Percentiles rank a stretch among this genome's conserved stretches.
phyloP scores from a whole-genome alignment of 1,140 invertebrate genomes.

The Dreissena polymorpha region DNA sequence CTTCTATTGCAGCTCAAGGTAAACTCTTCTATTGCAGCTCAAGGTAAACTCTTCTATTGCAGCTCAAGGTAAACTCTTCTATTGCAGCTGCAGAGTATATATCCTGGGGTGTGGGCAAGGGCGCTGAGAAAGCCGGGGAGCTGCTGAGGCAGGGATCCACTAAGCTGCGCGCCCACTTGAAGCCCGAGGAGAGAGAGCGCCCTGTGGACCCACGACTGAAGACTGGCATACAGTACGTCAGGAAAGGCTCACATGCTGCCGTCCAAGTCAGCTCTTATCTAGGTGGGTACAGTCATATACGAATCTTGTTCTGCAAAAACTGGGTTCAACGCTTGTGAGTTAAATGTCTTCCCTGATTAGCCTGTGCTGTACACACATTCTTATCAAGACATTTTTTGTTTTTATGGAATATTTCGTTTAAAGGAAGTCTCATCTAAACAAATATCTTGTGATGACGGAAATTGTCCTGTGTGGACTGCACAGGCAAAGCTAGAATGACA shows the following conservation, averaged over 20 bases:
- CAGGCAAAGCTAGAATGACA: too few species aligned
- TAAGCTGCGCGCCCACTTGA: conserved; percentile 83
- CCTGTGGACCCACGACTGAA: conserved; percentile 71
- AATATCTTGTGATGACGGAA: too few species aligned
- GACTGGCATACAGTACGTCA: conserved; percentile 83
- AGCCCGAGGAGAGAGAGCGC: conserved; percentile 74
- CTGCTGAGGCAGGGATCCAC: conserved; percentile 83
- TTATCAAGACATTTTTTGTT: too few species aligned
- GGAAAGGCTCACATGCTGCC: conserved; percentile 82
- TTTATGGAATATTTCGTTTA: too few species aligned
- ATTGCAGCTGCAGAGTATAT: conserved; percentile 84
- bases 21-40: too few species aligned
- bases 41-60: too few species aligned
- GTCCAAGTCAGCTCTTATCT: conserved; percentile 79
- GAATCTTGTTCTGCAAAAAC: neutral
- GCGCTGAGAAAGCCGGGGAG: conserved; percentile 84
- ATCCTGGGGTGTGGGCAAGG: conserved; percentile 84
- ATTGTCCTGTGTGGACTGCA: too few species aligned
- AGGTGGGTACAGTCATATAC: conserved; percentile 58
- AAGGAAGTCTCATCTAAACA: too few species aligned
- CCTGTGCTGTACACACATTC: too few species aligned
- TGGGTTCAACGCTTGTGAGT: too few species aligned
- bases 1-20: too few species aligned
- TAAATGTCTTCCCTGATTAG: too few species aligned
- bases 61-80: neutral